Base-by-base conservation (phyloP, 2,888 invertebrate species). In the Drosophila fulvimacula region DNA sequence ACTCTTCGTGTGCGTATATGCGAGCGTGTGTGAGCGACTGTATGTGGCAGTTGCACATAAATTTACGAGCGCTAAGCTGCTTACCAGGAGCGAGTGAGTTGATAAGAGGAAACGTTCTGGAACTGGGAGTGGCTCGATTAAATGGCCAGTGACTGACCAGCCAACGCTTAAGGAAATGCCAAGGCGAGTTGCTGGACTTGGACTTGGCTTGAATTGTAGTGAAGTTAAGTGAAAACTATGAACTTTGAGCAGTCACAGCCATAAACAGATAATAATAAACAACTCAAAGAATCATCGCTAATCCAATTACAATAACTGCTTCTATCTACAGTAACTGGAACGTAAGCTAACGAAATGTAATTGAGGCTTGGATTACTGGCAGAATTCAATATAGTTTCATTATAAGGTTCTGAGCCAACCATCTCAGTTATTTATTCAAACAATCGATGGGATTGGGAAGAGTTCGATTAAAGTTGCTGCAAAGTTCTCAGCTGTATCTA, bases 11-110 rank as follows among this genome's bases (percentile, higher is more conserved):
- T 27, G 15, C 15, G 24, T 44, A 15, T 63, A 15, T 63, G 19
- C 1, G 21, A 7, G 38, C 21, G 34, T 13, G 52, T 38, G 19
- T 7, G 52, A 48, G 17, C 32, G 42, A 7, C 41, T 32, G 56
- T 19, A 19, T 76, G 69, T 68, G 77, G 72, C 64, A 74, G 72
- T 75, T 77, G 66, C 76, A 74, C 73, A 83, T 79, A 85, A 76
- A 85, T 83, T 82, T 82, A 69, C 76, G 46, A 63, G 63, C 46
- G 52, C 39, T 79, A 76, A 76, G 80, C 76, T 61, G 76, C 73
- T 73, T 73, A 79, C 56, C 62, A 41, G 46, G 19, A 41, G 63
- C 53, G 32, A 60, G 48, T 15, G 21, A 51, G 58, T 42, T 71
- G 48, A 73, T 80, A 69, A 79, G 44, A 59, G 58, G 69, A 66